Conservation (phyloP, 2,113 vertebrate genomes). For the Cryptomyrus ogoouensis region DNA sequence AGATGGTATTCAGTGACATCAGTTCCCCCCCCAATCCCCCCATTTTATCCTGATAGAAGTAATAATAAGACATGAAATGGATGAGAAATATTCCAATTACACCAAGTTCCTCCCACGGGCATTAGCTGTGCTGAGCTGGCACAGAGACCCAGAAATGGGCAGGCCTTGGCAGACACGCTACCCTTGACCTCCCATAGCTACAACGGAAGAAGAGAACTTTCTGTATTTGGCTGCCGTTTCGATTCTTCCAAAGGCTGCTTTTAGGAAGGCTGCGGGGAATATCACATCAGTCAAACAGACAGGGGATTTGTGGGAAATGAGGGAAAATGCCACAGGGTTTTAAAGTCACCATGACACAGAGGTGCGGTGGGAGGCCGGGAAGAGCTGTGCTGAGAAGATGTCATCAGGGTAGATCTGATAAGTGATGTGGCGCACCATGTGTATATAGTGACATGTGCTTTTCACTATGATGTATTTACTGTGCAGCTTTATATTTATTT, state of each 20-base stretch:
- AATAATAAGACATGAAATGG: constrained; percentile 16
- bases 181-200: constrained; percentile 12
- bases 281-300: neutral
- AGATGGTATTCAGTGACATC: constrained; percentile 8
- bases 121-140: neutral
- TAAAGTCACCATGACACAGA: neutral
- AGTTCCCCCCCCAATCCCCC: neutral
- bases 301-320: neutral
- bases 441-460: neutral
- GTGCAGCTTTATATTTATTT: neutral
- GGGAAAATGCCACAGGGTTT: neutral
- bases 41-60: neutral
- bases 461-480: neutral
- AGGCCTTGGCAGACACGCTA: neutral
- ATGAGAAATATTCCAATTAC: constrained; percentile 27
- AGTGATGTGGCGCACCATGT: neutral
- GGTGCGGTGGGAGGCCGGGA: neutral
- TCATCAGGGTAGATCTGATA: neutral
- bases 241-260: constrained; percentile 13
- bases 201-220: constrained; percentile 2
- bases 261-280: constrained; percentile 1
- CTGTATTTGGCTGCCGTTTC: neutral
- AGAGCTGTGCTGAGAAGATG: neutral
- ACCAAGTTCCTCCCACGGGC: neutral
- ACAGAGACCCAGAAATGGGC: neutral